phyloP scores from a whole-genome alignment of 1,140 invertebrate genomes.

The Bombyx mandarina region DNA sequence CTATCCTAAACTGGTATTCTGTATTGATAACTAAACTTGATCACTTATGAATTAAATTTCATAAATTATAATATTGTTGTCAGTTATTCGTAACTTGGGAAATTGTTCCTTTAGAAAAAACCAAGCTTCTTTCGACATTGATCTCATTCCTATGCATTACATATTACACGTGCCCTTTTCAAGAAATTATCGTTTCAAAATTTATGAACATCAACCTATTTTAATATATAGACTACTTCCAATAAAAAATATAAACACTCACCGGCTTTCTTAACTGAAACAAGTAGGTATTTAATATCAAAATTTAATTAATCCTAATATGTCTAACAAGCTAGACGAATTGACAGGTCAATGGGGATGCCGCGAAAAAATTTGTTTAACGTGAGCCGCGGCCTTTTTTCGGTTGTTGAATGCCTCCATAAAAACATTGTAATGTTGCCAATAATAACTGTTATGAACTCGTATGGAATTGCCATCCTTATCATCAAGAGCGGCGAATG shows the following conservation, averaged over 20 bases:
- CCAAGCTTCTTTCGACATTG: too few species aligned
- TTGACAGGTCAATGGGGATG: slow-evolving; percentile 8
- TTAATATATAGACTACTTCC: too few species aligned
- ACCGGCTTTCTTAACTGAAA: background rate
- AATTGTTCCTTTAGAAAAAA: too few species aligned
- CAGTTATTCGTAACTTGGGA: too few species aligned
- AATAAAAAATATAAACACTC: background rate
- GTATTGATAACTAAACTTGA: too few species aligned
- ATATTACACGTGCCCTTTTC: too few species aligned
- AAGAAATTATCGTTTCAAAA: too few species aligned
- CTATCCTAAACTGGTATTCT: too few species aligned
- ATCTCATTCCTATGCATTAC: too few species aligned
- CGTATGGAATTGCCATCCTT: slow-evolving; percentile 9
- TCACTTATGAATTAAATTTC: too few species aligned
- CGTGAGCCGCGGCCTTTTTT: slow-evolving; percentile 1
- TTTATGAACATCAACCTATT: too few species aligned
- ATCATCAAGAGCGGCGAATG: background rate
- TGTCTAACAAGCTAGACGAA: slow-evolving; percentile 1
- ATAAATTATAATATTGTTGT: too few species aligned
- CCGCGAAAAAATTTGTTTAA: slow-evolving; percentile 9
- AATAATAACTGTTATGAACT: slow-evolving; percentile 6
- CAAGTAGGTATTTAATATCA: background rate
- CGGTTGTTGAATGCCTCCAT: slow-evolving; percentile 4
- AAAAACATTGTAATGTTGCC: slow-evolving; percentile 10
- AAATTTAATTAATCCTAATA: background rate